Conservation (phyloP, 2,888 invertebrate genomes). For the Aphodius sticticus region DNA sequence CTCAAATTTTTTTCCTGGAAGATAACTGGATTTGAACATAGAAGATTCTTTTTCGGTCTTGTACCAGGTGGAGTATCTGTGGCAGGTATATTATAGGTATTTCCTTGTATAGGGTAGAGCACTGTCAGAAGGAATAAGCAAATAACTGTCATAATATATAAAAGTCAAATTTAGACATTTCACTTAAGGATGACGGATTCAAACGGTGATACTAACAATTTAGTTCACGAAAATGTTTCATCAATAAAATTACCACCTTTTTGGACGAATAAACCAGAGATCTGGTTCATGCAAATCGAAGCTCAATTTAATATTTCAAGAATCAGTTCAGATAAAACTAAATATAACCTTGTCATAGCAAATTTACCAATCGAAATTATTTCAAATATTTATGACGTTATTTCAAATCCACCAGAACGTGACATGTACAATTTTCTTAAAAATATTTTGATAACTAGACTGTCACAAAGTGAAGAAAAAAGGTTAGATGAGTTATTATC, state of each 20-base stretch:
- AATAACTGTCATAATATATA: neutral
- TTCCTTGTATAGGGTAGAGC: neutral
- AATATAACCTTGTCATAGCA: slow-evolving; percentile 8
- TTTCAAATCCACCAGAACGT: no score
- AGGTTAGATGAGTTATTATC: no score
- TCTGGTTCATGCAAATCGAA: no score
- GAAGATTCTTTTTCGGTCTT: neutral
- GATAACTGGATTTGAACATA: no score
- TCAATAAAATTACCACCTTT: slow-evolving; percentile 6
- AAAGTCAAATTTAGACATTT: neutral
- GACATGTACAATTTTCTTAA: no score
- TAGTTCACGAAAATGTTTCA: neutral
- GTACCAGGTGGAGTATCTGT: slow-evolving; percentile 11
- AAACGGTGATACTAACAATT: neutral
- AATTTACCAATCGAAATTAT: neutral
- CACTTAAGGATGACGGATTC: neutral
- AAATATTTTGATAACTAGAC: no score
- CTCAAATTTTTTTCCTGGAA: no score
- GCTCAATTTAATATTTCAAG: neutral
- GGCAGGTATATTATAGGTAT: neutral
- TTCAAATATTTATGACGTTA: no score
- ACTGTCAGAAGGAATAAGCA: slow-evolving; percentile 6
- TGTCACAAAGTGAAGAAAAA: no score
- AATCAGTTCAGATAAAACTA: slow-evolving; percentile 4
- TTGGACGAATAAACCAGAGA: slow-evolving; percentile 5